Percentiles rank a stretch among this genome's conserved stretches.
Conservation (phyloP, 2,888 invertebrate genomes). For the Cordilura impudica region DNA sequence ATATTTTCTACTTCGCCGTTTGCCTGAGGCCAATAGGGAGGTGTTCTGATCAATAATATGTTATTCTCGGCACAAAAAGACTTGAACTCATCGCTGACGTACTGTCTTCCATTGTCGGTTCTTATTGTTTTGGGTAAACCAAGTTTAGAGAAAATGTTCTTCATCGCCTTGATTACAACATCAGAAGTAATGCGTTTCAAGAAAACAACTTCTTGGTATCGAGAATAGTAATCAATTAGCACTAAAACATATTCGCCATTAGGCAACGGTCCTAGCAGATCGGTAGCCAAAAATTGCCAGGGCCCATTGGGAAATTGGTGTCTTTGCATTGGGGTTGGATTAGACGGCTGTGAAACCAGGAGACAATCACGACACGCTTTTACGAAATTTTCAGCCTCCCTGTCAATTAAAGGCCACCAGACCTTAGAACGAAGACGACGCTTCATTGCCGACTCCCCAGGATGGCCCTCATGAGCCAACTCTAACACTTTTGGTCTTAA, state of each 20-base stretch:
- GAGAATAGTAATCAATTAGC: slow-evolving; percentile 56
- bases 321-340: slow-evolving; percentile 7
- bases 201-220: slow-evolving; percentile 43
- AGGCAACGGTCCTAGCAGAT: slow-evolving; percentile 43
- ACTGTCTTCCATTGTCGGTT: slow-evolving; percentile 62
- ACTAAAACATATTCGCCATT: slow-evolving; percentile 52
- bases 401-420: too few relatives aligned
- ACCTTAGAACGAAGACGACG: too few relatives aligned
- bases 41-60: slow-evolving; percentile 57
- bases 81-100: slow-evolving; percentile 59
- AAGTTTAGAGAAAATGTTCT: slow-evolving; percentile 49
- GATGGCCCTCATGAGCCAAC: slow-evolving; percentile 39
- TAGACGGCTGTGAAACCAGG: not conserved
- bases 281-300: slow-evolving; percentile 48
- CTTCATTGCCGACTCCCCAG: slow-evolving; percentile 27
- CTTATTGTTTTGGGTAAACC: slow-evolving; percentile 57
- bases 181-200: slow-evolving; percentile 40
- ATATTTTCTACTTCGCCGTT: slow-evolving; percentile 54
- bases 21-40: slow-evolving; percentile 57
- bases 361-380: not conserved
- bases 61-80: slow-evolving; percentile 49
- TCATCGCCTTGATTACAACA: slow-evolving; percentile 43
- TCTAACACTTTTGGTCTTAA: slow-evolving; percentile 22
- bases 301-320: slow-evolving; percentile 53
- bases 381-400: too few relatives aligned